Evolutionary conservation across 2,113 vertebrate species (phyloP), one percentile per base, ranked within the genome.

Genomic region (Orycteropus afer): DNA sequence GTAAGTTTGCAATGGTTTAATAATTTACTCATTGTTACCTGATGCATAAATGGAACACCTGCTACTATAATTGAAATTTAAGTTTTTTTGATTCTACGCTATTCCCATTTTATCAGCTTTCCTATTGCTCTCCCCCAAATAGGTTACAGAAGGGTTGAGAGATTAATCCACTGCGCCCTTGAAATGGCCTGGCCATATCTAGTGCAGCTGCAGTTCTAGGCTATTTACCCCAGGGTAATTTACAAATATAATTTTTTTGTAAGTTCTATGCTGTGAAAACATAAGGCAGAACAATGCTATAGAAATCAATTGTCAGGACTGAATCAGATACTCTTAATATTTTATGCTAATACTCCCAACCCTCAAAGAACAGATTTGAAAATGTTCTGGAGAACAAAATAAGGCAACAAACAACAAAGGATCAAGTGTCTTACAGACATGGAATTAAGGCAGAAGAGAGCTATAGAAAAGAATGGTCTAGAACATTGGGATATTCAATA

Each of bases 371-470:
- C 14, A 90, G 5, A 47, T 76, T 76, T 80, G 47, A 53, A 53
- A 94, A 90, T 49, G 86, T 89, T 96, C 74, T 97, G 45, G 57
- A 92, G 90, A 94, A 93, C 15, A 76, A 89, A 82, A n/a, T 2
- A 90, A 86, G 47, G 34, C n/a, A 5, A 37, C 20, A 7, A 77
- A 76, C 45, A 76, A 45, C 42, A 34, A 51, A 34, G n/a, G n/a
- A n/a, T n/a, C n/a, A n/a, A n/a, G n/a, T n/a, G n/a, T n/a, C n/a
- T n/a, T n/a, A n/a, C n/a, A n/a, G n/a, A n/a, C n/a, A n/a, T n/a
- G n/a, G n/a, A n/a, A n/a, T n/a, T n/a, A n/a, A n/a, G n/a, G n/a
- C n/a, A n/a, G n/a, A n/a, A n/a, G n/a, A n/a, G n/a, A n/a, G n/a
- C n/a, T n/a, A n/a, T n/a, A n/a, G n/a, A n/a, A n/a, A n/a, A n/a